Conservation (phyloP, 1,140 invertebrate genomes). For the Artemia franciscana region DNA sequence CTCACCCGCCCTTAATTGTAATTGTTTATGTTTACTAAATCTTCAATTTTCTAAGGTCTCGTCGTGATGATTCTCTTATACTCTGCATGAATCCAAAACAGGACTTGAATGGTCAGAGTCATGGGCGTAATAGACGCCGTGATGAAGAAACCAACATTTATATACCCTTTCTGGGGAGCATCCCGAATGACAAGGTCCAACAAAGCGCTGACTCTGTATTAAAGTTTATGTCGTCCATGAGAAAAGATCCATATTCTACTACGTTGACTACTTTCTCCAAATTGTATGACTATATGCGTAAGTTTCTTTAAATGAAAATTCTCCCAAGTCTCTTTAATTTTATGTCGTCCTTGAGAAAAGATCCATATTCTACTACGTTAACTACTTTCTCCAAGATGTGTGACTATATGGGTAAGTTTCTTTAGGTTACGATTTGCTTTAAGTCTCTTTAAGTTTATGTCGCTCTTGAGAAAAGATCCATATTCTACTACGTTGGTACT, state of each 20-base stretch:
- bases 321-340: too few relatives aligned
- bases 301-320: too few relatives aligned
- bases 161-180: background rate
- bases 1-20: too few relatives aligned
- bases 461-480: constrained; percentile 43
- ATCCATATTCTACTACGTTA: constrained; percentile 53
- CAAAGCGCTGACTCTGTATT: constrained; percentile 34
- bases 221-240: constrained; percentile 42
- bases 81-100: background rate
- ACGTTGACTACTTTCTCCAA: constrained; percentile 60
- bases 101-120: background rate
- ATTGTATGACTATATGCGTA: constrained; percentile 36
- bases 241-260: constrained; percentile 48
- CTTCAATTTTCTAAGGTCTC: background rate
- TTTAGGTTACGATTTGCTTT: too few relatives aligned
- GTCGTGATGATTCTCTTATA: background rate
- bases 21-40: too few relatives aligned
- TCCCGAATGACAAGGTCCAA: background rate
- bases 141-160: background rate
- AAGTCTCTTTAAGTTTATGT: constrained; percentile 45
- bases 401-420: constrained; percentile 28
- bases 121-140: background rate
- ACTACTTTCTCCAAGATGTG: constrained; percentile 61
- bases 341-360: constrained; percentile 38
- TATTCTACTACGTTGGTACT: constrained; percentile 51